Evolutionary conservation across 2,797 vertebrate genomes (phyloP).

Genomic region (Meriones psammophilus): DNA sequence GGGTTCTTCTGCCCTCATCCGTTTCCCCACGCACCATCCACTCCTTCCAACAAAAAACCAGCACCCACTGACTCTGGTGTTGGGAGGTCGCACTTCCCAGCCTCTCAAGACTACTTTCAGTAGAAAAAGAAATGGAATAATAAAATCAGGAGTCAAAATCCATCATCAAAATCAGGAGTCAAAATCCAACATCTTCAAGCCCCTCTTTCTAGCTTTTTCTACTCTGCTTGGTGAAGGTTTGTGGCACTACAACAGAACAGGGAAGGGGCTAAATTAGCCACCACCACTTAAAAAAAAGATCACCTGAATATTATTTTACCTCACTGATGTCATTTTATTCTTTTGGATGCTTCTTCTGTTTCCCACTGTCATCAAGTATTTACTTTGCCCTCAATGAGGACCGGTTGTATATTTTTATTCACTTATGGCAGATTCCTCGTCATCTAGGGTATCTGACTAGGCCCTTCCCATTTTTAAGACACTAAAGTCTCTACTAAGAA

Average conservation of each 20-base stretch:
- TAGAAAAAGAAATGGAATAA: conserved; percentile 84
- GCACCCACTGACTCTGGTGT: conserved; percentile 85
- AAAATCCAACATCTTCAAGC: conserved; percentile 45
- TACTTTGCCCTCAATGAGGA: conserved; percentile 73
- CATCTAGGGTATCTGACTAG: conserved; percentile 53
- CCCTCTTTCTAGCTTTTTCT: conserved; percentile 87
- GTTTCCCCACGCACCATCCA: conserved; percentile 38
- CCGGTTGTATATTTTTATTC: conserved; percentile 73
- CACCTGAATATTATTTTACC: conserved; percentile 58
- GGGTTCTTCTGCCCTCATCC: conserved; percentile 69
- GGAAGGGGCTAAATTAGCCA: conserved; percentile 68
- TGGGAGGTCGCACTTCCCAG: conserved; percentile 84
- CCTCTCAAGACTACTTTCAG: conserved; percentile 85
- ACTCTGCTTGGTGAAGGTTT: conserved; percentile 77
- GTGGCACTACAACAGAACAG: conserved; percentile 63
- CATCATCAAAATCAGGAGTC: conserved; percentile 60
- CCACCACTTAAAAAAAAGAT: conserved; percentile 43
- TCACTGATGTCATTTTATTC: conserved; percentile 67
- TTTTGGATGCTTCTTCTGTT: conserved; percentile 57
- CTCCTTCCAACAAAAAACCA: conserved; percentile 78
- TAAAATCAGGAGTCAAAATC: conserved; percentile 89
- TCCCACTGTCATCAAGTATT: conserved; percentile 43
- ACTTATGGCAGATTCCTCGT: conserved; percentile 43
- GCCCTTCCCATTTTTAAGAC: conserved; percentile 70
- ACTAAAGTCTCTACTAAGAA: conserved; percentile 62